These are phyloP conservation scores for Chiroxiphia lanceolata DNA, from an alignment of 2,797 vertebrate genomes.

Conservation along the genomic window DNA sequence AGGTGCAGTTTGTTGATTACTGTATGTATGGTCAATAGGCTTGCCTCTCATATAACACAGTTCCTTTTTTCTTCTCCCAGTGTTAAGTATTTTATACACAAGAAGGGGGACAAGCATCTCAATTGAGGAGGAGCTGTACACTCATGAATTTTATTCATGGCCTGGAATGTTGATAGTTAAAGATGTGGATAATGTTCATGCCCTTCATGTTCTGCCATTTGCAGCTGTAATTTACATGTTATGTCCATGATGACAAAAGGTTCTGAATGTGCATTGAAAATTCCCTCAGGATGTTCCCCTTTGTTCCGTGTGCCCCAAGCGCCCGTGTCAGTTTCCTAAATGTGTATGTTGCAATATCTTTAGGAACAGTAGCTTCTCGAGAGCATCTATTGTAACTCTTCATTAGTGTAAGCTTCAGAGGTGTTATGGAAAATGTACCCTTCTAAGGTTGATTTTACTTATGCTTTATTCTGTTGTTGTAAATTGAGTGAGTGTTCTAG, in stretches of 20 bases:
- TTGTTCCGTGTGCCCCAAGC: not conserved
- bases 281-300: not conserved
- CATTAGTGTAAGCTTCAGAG: not conserved
- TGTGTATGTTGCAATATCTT: not conserved
- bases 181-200: not conserved
- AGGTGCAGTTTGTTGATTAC: not conserved
- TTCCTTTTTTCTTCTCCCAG: not conserved
- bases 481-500: not conserved
- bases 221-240: not conserved
- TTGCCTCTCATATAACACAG: not conserved
- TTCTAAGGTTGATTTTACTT: not conserved
- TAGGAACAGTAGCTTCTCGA: not conserved
- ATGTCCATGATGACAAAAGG: not conserved
- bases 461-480: not conserved
- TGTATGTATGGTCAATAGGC: not conserved
- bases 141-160: not conserved
- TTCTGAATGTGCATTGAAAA: not conserved
- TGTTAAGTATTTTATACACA: not conserved
- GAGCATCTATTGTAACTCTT: not conserved
- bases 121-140: not conserved
- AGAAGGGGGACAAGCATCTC: not conserved
- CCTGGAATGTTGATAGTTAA: not conserved
- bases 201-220: not conserved
- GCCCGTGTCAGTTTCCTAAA: not conserved
- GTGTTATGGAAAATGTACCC: not conserved